Evolutionary conservation across 2,797 vertebrate species (phyloP), one percentile per base, ranked within the genome.

Genomic region (Silurus lanzhouensis): DNA sequence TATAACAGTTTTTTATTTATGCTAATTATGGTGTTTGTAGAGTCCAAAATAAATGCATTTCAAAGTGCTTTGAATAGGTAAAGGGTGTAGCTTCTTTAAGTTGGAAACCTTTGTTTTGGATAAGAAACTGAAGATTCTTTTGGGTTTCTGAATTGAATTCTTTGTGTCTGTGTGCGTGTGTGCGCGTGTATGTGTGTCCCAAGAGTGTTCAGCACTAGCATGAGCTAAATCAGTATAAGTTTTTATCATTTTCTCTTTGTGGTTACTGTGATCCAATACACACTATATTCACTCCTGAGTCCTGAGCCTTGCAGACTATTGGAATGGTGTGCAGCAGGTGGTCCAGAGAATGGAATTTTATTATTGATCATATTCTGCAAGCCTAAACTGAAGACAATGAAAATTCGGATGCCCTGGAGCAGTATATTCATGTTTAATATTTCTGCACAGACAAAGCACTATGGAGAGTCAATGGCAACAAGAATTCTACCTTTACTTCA

Each of bases 301-400:
- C 19, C n/a, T 82, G 88, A 89, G 87, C 84, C 67, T 85, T 84
- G 78, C 87, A 80, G 84, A 88, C 83, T 78, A 60, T 83, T 82
- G 71, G 75, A 68, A 61, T n/a, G 75, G 83, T 74, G 74, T 85
- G 74, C 70, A 87, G 71, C 85, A 87, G 85, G 63, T 89, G 89
- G 80, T 87, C 81, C 81, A 76, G 52, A 57, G 74, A 72, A 52
- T 55, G 77, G 22, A 58, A 58, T 74, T 44, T 83, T 67, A 82
- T 87, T 82, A 86, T 74, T 81, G 83, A 87, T 86, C 17, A 58
- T 61, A 86, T 85, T 84, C 75, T 58, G 48, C 84, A 66, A 87
- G 84, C 77, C 27, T 88, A 86, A 85, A 87, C 71, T 84, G 46
- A 17, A 25, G 67, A 52, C 83, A 86, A 88, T 86, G 83, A 89